Evolutionary conservation across 2,888 invertebrate species (phyloP).

Genomic region (Trachelus troglodyta): DNA sequence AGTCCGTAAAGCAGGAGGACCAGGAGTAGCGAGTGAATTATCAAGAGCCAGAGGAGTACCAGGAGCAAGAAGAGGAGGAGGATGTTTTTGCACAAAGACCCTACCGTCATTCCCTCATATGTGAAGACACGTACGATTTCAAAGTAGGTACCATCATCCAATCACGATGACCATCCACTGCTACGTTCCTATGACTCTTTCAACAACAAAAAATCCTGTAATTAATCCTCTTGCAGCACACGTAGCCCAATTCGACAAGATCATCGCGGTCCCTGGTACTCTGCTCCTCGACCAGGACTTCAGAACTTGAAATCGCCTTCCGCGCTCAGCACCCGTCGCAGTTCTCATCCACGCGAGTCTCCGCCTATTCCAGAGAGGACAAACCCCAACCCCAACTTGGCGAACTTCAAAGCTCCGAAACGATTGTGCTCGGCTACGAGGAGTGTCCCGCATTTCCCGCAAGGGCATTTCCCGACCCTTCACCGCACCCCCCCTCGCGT

Average conservation of each 20-base stretch:
- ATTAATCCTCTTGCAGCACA: constrained; percentile 43
- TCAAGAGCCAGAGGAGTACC: constrained; percentile 19
- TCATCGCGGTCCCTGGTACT: constrained; percentile 29
- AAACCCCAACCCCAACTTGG: constrained; percentile 24
- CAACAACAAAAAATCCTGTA: constrained; percentile 29
- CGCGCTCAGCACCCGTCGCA: no score
- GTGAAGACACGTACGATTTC: constrained; percentile 10
- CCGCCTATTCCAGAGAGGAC: neutral
- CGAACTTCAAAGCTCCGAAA: constrained; percentile 58
- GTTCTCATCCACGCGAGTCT: no score
- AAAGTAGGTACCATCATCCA: constrained; percentile 33
- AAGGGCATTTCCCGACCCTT: constrained; percentile 39
- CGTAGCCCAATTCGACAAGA: constrained; percentile 30
- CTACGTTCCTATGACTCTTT: constrained; percentile 19
- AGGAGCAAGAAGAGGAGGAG: neutral
- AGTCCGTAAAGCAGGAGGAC: neutral
- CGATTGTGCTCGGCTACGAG: constrained; percentile 53
- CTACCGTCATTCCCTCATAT: constrained; percentile 16
- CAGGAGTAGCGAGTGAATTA: neutral
- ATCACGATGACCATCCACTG: constrained; percentile 50
- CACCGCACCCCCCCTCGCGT: no score
- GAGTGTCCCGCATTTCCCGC: constrained; percentile 33
- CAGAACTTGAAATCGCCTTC: neutral
- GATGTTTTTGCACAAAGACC: constrained; percentile 5
- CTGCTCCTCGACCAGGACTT: neutral